Conservation (phyloP, 2,797 vertebrate genomes). For the Myotis pilosus region DNA sequence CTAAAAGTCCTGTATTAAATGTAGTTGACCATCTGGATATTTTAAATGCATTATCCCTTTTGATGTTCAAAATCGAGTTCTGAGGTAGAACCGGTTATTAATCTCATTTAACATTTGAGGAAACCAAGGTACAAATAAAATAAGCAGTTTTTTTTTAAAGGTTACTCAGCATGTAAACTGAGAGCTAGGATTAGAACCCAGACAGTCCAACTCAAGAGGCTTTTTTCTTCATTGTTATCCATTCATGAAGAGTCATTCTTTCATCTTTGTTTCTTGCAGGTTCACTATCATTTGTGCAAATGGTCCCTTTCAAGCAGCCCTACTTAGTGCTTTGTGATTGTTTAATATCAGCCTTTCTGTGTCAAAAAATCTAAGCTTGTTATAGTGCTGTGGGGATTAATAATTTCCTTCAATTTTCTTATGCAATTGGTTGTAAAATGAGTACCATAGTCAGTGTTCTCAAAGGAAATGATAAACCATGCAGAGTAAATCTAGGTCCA, state of each 20-base stretch:
- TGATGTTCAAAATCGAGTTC: not conserved
- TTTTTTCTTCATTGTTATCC: not conserved
- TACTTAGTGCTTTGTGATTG: not conserved
- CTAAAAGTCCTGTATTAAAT: not conserved
- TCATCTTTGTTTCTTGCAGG: not conserved
- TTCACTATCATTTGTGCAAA: not conserved
- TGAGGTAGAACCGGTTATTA: not conserved
- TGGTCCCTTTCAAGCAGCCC: not conserved
- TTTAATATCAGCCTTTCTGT: not conserved
- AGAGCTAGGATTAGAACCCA: not conserved
- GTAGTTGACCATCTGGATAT: not conserved
- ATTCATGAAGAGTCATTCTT: not conserved
- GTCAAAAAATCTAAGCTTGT: not conserved
- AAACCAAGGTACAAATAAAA: not conserved
- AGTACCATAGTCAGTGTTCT: not conserved
- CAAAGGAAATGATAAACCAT: not conserved
- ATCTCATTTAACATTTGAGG: not conserved
- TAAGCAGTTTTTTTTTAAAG: not conserved
- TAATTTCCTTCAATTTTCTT: not conserved
- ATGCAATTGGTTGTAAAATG: not conserved
- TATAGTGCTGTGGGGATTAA: not conserved
- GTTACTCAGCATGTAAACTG: not conserved
- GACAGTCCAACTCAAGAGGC: not conserved
- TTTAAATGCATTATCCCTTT: not conserved
- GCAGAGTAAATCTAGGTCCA: not conserved